These are phyloP conservation scores for Apamea anceps DNA, from an alignment of 2,888 invertebrate species.

Conservation along the genomic window DNA sequence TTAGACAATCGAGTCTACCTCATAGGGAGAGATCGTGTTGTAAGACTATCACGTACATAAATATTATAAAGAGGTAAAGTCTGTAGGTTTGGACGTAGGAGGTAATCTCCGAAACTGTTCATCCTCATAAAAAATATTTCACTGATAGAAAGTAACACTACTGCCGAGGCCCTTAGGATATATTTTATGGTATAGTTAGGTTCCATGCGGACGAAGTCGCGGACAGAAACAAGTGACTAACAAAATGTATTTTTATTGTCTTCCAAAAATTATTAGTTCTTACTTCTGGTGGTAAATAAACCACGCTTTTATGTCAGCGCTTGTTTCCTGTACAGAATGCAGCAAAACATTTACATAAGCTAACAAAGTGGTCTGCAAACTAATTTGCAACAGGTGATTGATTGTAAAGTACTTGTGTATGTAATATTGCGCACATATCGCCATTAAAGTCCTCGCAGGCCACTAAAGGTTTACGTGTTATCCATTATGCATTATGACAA, in stretches of 20 bases:
- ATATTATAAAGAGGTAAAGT: not conserved
- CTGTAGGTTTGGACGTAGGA: not conserved
- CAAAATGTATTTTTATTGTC: not conserved
- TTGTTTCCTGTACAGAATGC: not conserved
- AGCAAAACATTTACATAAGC: slow-evolving; percentile 16
- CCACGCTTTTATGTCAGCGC: not conserved
- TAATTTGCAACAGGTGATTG: slow-evolving; percentile 45
- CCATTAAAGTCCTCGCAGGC: slow-evolving; percentile 44
- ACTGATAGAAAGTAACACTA: not conserved
- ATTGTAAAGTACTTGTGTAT: slow-evolving; percentile 3
- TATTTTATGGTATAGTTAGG: not conserved
- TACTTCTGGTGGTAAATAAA: not conserved
- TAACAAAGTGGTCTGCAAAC: slow-evolving; percentile 28
- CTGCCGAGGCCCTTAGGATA: not conserved
- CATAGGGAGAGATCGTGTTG: not conserved
- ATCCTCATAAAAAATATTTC: not conserved
- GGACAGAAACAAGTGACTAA: not conserved
- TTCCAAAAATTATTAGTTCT: not conserved
- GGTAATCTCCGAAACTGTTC: not conserved
- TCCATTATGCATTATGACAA: slow-evolving; percentile 38
- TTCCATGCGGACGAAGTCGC: not conserved
- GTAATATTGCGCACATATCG: slow-evolving; percentile 49
- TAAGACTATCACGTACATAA: not conserved
- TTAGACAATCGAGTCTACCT: not conserved
- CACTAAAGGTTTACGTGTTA: slow-evolving; percentile 32